Conservation (phyloP, 2,888 invertebrate species). For the Girardia tigrina region DNA sequence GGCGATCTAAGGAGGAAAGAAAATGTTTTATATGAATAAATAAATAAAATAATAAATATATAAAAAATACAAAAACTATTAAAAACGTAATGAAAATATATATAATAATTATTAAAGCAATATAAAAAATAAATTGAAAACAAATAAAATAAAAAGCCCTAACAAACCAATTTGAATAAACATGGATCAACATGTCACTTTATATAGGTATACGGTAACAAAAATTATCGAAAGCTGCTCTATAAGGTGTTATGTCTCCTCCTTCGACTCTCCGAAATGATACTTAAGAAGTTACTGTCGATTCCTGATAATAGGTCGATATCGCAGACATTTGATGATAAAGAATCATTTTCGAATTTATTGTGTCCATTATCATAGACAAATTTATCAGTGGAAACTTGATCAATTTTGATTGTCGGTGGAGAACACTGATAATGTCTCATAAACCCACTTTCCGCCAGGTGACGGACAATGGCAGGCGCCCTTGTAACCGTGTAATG, state of each 20-base stretch:
- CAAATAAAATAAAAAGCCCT: too few relatives aligned
- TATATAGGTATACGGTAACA: too few relatives aligned
- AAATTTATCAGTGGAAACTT: background rate
- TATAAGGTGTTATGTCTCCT: background rate
- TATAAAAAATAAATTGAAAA: too few relatives aligned
- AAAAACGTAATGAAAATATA: too few relatives aligned
- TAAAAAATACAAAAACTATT: too few relatives aligned
- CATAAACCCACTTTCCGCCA: background rate
- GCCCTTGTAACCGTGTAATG: constrained; percentile 18
- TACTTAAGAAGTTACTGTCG: background rate
- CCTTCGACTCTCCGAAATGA: background rate
- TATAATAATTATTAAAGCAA: too few relatives aligned
- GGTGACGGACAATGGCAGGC: background rate
- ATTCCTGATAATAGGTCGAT: background rate
- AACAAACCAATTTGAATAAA: too few relatives aligned
- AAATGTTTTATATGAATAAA: too few relatives aligned
- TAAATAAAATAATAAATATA: too few relatives aligned
- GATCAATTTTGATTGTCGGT: background rate
- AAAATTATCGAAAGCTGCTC: too few relatives aligned
- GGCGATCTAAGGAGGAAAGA: too few relatives aligned
- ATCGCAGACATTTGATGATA: background rate
- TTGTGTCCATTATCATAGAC: background rate
- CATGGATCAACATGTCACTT: too few relatives aligned
- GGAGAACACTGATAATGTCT: background rate
- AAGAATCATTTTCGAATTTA: background rate